Conservation (phyloP, 2,888 invertebrate genomes). For the Meghimatium bilineatum region DNA sequence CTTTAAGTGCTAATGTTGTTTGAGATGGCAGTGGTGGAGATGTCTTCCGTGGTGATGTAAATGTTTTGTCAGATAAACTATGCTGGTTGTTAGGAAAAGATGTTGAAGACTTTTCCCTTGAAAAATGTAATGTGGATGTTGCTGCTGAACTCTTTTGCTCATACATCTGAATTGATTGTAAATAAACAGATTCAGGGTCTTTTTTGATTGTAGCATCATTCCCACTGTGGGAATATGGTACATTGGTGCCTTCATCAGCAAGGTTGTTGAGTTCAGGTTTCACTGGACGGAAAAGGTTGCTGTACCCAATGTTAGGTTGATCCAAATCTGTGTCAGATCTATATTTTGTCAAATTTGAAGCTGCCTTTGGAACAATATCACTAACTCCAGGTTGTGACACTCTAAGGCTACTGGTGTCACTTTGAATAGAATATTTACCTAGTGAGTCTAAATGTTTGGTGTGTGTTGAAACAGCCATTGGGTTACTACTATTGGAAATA, state of each 20-base stretch:
- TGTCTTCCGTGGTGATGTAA: not conserved
- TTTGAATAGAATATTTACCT: not conserved
- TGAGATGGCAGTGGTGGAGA: not conserved
- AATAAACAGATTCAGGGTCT: constrained; percentile 40
- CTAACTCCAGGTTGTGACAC: constrained; percentile 26
- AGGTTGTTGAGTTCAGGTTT: not conserved
- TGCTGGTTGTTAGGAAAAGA: constrained; percentile 7
- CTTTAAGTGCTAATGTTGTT: not conserved
- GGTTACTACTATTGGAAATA: constrained; percentile 21
- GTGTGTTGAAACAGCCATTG: constrained; percentile 31
- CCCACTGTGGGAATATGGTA: not conserved
- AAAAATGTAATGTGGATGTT: not conserved
- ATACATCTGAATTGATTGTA: constrained; percentile 46
- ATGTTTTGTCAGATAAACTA: not conserved
- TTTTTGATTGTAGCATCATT: constrained; percentile 13
- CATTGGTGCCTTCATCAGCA: not conserved
- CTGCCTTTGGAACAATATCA: constrained; percentile 4
- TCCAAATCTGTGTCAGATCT: not conserved
- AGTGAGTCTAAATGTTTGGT: constrained; percentile 27
- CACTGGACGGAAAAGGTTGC: constrained; percentile 26
- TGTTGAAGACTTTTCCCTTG: not conserved
- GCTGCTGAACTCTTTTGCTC: constrained; percentile 24
- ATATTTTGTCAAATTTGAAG: not conserved
- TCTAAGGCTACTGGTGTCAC: constrained; percentile 10
- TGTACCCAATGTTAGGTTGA: not conserved